Evolutionary conservation across 1,140 invertebrate species (phyloP), one percentile per base, ranked within the genome.

Genomic region (Lepidurus arcticus): DNA sequence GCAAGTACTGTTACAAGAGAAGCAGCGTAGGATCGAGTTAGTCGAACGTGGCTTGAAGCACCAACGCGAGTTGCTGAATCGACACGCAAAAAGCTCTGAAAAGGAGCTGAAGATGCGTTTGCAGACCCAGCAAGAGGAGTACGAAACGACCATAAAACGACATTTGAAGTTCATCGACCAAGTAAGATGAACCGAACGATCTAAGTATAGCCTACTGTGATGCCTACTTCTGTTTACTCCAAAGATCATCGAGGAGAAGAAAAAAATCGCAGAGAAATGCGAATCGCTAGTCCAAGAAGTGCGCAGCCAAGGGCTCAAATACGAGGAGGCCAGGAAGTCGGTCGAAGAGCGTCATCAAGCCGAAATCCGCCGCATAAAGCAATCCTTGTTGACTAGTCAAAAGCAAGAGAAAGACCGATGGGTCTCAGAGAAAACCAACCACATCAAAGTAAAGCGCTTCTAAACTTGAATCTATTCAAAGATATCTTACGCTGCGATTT

Each of bases 91-190:
- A 43, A 78, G 65, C 7, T 83, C 85, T 11, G 83, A 85, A 24
- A 85, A 85, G 42, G 84, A 85, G 42, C 81, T 84, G 6, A 74
- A 80, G 42, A 78, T 85, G 78, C 76, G 84, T 73, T 76, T 90
- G n/a, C 86, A 87, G 9, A 85, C 87, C 21, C 88, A 90, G 79
- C 91, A 92, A 82, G 88, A 87, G 24, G 90, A 91, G 81, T 90
- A 88, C 79, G 90, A 91, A 80, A 83, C 83, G 2, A 86, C 89
- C 7, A 85, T 91, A 8, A 87, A 88, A 73, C 83, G 91, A 1
- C 90, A 92, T 82, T 90, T 92, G 78, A 89, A 89, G 77, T 91
- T 92, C 79, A 91, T 92, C 11, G 90, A 91, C 80, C 89, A 90
- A 77, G 83, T 84, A 34, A 73, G 21, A 34, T 21, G 34, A 13